Evolutionary conservation across 2,888 invertebrate species (phyloP).

Genomic region (Magallana nippona): DNA sequence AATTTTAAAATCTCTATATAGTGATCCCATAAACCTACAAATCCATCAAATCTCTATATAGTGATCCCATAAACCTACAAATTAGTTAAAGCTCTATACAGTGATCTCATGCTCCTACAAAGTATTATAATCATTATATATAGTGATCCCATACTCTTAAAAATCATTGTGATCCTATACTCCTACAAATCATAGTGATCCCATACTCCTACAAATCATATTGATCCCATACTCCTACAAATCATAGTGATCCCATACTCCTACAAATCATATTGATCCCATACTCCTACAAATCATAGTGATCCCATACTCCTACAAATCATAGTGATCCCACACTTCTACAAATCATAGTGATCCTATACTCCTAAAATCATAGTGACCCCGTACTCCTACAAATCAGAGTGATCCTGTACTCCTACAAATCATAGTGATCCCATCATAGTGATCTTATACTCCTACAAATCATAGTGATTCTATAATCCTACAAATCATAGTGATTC

Average conservation of each 20-base stretch:
- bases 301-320: constrained; percentile 89
- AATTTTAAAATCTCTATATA: background rate
- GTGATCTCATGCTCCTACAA: constrained; percentile 21
- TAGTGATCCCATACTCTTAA: constrained; percentile 96
- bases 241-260: constrained; percentile 98
- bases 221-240: too few species aligned
- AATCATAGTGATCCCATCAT: constrained; percentile 11
- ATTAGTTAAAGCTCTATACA: constrained; percentile 79
- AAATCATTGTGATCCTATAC: constrained; percentile 10
- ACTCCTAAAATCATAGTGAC: too few species aligned
- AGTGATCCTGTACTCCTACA: constrained; percentile 96
- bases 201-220: constrained; percentile 25
- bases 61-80: constrained; percentile 91
- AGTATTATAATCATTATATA: constrained; percentile 72
- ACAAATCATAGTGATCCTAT: too few species aligned
- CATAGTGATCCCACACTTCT: too few species aligned
- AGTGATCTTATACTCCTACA: constrained; percentile 96
- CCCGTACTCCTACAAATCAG: background rate
- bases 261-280: constrained; percentile 91
- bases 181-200: constrained; percentile 9
- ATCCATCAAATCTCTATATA: constrained; percentile 77
- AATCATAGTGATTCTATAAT: constrained; percentile 8
- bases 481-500: constrained; percentile 85
- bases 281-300: constrained; percentile 84
- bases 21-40: constrained; percentile 96